Evolutionary conservation across 2,888 invertebrate species (phyloP), one percentile per base, ranked within the genome.

Genomic region (Lacanobia oleracea): DNA sequence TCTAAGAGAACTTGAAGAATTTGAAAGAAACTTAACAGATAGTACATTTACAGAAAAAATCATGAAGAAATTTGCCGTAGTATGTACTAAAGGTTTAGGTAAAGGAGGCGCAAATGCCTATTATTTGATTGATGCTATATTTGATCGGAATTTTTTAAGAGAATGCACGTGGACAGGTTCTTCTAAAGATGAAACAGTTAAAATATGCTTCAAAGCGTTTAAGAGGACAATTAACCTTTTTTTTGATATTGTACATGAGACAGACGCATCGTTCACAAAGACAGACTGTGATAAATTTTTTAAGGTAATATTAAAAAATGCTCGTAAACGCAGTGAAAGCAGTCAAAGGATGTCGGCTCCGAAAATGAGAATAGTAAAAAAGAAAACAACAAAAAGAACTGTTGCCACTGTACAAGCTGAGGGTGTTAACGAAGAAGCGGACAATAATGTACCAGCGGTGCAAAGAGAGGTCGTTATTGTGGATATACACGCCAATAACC

Each of bases 131-230:
- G 69, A 70, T 63, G 40, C 63, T 40, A 45, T 70, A 43, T 70
- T 70, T 48, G 45, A 51, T 60, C 53, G 57, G 40, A 21, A 50
- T 33, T 71, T 66, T 45, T 2, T 71, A 53, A 53, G 50, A 43
- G 4, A 65, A 60, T 71, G 71, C 18, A 64, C 74, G 50, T 69
- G 74, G 74, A 57, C 66, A 40, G 65, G 68, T 37, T 68, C 60
- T 56, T 69, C 69, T 40, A 63, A 61, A 54, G 56, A 61, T 33
- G 66, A 61, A 57, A 45, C 53, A 18, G 48, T 53, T n/a, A 69
- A 74, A 74, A 74, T 69, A 64, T 65, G 65, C 61, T 68, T 74
- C 40, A 74, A 69, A 74, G 64, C 64, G 7, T 65, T 59, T 54
- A 45, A 59, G 59, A 68, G 56, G 21, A 74, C 69, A 27, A 65